A percentile compares a stretch with the other conserved stretches of the same genome.
These are phyloP conservation scores for Harpagus bidentatus DNA, from an alignment of 2,113 vertebrate species.

Conservation along the genomic window DNA sequence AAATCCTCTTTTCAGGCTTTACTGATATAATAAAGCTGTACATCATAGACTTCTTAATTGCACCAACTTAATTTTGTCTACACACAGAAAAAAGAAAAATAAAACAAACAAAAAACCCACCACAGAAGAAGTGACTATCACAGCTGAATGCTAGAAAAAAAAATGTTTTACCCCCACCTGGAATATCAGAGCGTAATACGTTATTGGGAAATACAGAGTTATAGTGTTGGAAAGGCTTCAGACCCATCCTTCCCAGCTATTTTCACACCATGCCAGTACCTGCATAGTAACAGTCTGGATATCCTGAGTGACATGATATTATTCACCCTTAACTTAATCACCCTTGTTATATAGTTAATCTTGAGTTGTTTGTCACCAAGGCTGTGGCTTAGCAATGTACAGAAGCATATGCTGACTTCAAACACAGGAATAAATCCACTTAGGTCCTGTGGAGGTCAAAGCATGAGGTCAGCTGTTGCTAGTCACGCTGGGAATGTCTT, in stretches of 20 bases:
- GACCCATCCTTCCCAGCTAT: background rate
- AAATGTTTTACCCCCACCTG: background rate
- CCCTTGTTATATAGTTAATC: background rate
- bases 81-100: background rate
- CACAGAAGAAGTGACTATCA: background rate
- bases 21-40: conserved; percentile 9
- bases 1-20: background rate
- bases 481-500: background rate
- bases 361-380: background rate
- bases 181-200: background rate
- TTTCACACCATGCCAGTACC: background rate
- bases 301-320: background rate
- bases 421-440: conserved; percentile 30
- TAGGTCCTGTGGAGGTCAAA: background rate
- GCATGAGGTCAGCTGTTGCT: conserved; percentile 13
- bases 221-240: background rate
- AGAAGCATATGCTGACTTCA: conserved; percentile 13
- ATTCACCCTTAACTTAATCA: background rate
- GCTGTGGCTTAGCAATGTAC: background rate
- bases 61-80: background rate
- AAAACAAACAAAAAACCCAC: background rate
- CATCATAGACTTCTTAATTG: background rate
- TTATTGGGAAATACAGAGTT: background rate
- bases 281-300: conserved; percentile 1
- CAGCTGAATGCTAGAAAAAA: background rate